Evolutionary conservation across 1,140 invertebrate genomes (phyloP), one percentile per base, ranked within the genome.

Genomic region (Vollenhovia emeryi): DNA sequence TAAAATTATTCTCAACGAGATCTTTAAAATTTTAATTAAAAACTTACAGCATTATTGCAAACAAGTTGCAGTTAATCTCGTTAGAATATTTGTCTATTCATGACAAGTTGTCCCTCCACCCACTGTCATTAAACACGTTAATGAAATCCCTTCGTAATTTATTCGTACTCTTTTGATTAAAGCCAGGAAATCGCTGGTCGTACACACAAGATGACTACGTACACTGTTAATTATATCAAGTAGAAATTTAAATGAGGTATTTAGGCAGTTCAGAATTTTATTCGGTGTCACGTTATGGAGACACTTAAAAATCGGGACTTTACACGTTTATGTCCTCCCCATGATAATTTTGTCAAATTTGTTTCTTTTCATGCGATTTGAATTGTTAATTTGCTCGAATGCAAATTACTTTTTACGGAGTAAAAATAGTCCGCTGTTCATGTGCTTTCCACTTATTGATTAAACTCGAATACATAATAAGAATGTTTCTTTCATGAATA

Each of bases 71-170:
- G 24, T 2, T 64, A 79, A 66, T 66, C 30, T 36, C 8, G 36
- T 21, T 43, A 33, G 15, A 66, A 24, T n/a, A 45, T 24, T 66
- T 18, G 7, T 50, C 15, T 89, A 87, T 87, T 85, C 85, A 89
- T 91, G 87, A 92, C 84, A 89, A 93, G 88, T 93, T 66, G 88
- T 87, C 85, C 82, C 87, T 92, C 86, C 83, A 91, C 91, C 75
- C 74, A 84, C 88, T 91, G 83, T 88, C 88, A 78, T 89, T 89
- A 89, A 89, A 87, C 62, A 82, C 78, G 89, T 91, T 92, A 84
- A 93, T 93, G 92, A 92, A 92, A 83, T 89, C 84, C 73, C 76
- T 64, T 66, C 60, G 78, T 89, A 91, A 89, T 89, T 89, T 82
- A 82, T 86, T 84, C 78, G 80, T 69, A 6, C 57, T 30, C 74